Evolutionary conservation across 2,797 vertebrate species (phyloP), one percentile per base, ranked within the genome.

Genomic region (Poecile montanus): DNA sequence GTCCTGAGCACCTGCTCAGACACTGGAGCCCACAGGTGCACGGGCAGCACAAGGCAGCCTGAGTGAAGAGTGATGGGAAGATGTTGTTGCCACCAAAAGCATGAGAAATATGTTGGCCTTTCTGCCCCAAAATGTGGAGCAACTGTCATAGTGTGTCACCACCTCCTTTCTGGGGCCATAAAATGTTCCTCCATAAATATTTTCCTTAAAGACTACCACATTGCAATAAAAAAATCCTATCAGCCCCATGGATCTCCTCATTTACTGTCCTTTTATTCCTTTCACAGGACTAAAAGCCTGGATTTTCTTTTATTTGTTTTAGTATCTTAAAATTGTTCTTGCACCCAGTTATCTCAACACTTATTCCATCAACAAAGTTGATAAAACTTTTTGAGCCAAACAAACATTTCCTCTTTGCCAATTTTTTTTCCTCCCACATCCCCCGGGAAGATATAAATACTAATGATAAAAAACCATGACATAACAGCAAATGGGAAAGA

Each of bases 371-470:
- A 60, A 67, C 66, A 75, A 93, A 91, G 51, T 85, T 83, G 76
- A 90, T 85, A 51, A 38, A 80, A 89, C n/a, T 68, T 85, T 26
- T 21, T 15, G 38, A 56, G 88, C 70, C 88, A 93, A 96, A 93
- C 29, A 95, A 95, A 80, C 47, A 73, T 29, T 2, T 4, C 9
- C 42, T 62, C 21, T 86, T 76, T 68, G 85, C 60, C 77, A 91
- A 60, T 7, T 45, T 75, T 91, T 73, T 82, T 84, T 85, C 94
- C 51, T 91, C 71, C 67, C 38, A 44, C 20, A 48, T 38, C 38
- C 65, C 42, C 12, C 3, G 26, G 80, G 80, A 94, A 87, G 63
- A 40, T 34, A 93, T 51, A 92, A 92, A 80, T 92, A 74, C 79
- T 47, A 66, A 81, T 6, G 50, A 91, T 65, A 88, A 89, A 80